Evolutionary conservation across 2,797 vertebrate genomes (phyloP), one percentile per base, ranked within the genome.

Genomic region (Nyctalus aviator): DNA sequence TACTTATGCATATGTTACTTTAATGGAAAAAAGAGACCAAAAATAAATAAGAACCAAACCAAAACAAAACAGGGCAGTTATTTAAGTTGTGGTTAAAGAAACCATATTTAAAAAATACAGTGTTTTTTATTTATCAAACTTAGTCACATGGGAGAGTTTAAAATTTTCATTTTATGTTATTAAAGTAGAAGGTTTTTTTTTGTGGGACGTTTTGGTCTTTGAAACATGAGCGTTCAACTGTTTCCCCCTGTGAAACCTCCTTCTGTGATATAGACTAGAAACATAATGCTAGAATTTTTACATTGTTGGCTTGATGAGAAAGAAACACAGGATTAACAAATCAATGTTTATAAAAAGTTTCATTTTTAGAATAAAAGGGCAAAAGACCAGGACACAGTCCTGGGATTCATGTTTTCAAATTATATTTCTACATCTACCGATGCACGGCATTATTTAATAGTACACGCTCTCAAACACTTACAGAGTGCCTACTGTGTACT

Each of bases 271-370:
- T 87, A 69, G 20, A 69, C 4, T 48, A 25, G 30, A 82, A 88
- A 69, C 53, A 84, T 78, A 72, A 73, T 84, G 57, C 64, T 73
- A 89, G 59, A 90, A 84, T 95, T 87, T 95, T 94, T 23, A 92
- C 23, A 48, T 48, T 37, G 11, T 90, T 83, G 83, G 15, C 55
- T 90, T 93, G 35, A 57, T 77, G 55, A 82, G 32, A 93, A 85
- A 76, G 44, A 79, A 57, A 69, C 17, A 66, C 1, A 72, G 20
- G 11, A 71, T 50, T 83, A 77, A 37, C 4, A 89, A 94, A 71
- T 84, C 30, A 91, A 11, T 84, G 21, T 91, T 95, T 88, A 69
- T 89, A 68, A 62, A 90, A 95, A 69, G 25, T 71, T 14, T 89
- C 8, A 20, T 78, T 21, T 95, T 86, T 90, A 79, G 89, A 96